Evolutionary conservation across 2,797 vertebrate genomes (phyloP).

Genomic region (Gymnothorax javanicus): DNA sequence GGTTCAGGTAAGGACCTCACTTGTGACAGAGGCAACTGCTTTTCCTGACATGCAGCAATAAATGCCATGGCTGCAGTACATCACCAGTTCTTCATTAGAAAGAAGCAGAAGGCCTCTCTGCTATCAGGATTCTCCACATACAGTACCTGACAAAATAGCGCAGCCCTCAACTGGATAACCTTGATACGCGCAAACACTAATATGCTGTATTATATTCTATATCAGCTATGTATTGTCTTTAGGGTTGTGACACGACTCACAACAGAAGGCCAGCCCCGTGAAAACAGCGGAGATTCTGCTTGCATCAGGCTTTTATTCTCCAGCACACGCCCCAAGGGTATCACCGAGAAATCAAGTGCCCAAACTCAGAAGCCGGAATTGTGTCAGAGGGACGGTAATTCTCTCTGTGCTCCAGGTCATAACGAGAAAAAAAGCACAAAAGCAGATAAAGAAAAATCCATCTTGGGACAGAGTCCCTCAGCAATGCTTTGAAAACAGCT

Average conservation of each 20-base stretch:
- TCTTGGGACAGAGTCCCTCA: conserved; percentile 36
- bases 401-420: conserved; percentile 37
- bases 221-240: conserved; percentile 30
- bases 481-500: conserved; percentile 27
- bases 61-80: neutral
- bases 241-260: conserved; percentile 32
- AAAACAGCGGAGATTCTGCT: conserved; percentile 41
- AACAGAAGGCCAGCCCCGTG: conserved; percentile 32
- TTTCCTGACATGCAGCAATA: neutral
- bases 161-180: neutral
- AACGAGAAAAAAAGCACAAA: conserved; percentile 26
- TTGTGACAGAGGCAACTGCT: neutral
- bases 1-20: neutral
- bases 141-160: neutral
- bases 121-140: neutral
- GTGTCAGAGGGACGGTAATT: conserved; percentile 48
- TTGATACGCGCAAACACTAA: neutral
- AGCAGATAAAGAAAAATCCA: conserved; percentile 35
- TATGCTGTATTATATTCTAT: neutral
- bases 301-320: conserved; percentile 42
- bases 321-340: conserved; percentile 43
- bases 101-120: neutral
- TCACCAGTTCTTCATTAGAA: neutral
- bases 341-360: conserved; percentile 49
- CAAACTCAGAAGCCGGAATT: conserved; percentile 47